Base-by-base conservation (phyloP, 2,113 vertebrate genomes). In the Dunckerocampus dactyliophorus region DNA sequence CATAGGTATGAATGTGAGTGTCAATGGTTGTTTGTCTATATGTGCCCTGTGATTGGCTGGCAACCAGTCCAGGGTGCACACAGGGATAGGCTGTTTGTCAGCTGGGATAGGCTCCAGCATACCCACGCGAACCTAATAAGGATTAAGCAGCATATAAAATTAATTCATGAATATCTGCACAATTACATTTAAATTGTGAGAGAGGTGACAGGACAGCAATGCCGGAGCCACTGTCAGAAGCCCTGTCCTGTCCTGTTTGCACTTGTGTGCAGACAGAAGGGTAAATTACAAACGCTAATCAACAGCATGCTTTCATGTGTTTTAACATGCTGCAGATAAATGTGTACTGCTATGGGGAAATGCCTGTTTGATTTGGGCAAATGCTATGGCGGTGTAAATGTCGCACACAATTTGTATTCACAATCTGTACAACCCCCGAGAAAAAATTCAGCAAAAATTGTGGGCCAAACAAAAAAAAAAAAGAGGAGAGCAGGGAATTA, bases 321-420 rank as follows among this genome's bases (percentile, higher is more conserved):
- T 14, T 56, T 77, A 74, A 74, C 75, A 78, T 77, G 76, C 80
- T 54, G 71, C 69, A 15, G 43, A 54, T 67, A 72, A 66, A 63
- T 24, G 63, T 34, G 31, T 51, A 64, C 79, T 79, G 78, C 60
- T 76, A 49, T 75, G 74, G 71, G 39, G 71, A 58, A 61, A 74
- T 73, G 47, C 37, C 75, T 82, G 78, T 88, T 87, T 85, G 84
- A 87, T 80, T 81, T 71, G 55, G 56, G 79, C 80, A 90, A 90
- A 92, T 88, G 84, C 78, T 88, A 85, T 53, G 42, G 69, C 79
- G 76, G 82, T 90, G 90, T 88, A 90, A 92, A 92, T 92, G 90
- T 86, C 89, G 88, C 63, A 59, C 34, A 59, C 61, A 68, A 89
- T 91, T 90, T 84, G 82, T 87, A 91, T 89, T 90, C 89, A 43